phyloP scores from a whole-genome alignment of 2,113 vertebrate species.

The Manacus vitellinus region DNA sequence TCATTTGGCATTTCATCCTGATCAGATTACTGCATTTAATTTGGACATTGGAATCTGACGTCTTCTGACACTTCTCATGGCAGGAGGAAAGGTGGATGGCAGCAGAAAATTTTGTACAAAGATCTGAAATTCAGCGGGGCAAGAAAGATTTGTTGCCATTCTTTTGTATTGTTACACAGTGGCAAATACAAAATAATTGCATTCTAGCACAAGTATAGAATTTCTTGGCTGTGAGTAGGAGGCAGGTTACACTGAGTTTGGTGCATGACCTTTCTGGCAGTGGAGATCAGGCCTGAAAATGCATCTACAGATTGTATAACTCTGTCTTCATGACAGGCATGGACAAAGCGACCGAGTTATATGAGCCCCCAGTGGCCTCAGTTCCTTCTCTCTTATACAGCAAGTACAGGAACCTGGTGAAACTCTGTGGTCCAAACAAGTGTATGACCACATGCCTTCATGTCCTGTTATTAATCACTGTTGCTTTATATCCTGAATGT shows the following conservation, averaged over 20 bases:
- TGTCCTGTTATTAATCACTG: neutral
- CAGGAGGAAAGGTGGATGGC: neutral
- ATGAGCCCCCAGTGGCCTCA: neutral
- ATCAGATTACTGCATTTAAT: conserved; percentile 66
- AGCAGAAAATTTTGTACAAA: neutral
- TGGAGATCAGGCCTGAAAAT: neutral
- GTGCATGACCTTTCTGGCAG: neutral
- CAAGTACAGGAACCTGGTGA: neutral
- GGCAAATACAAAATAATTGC: neutral
- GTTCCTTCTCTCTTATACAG: neutral
- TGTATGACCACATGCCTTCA: neutral
- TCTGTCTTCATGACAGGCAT: neutral
- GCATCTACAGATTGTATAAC: neutral
- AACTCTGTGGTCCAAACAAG: neutral
- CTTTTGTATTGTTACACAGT: neutral
- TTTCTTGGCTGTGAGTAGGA: neutral
- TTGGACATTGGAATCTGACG: neutral
- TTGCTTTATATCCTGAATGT: neutral
- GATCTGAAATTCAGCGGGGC: neutral
- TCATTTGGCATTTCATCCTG: conserved; percentile 64
- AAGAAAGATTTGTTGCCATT: neutral
- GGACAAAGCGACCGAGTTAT: neutral
- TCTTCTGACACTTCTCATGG: conserved; percentile 33
- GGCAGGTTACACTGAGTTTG: neutral
- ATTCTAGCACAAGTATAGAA: neutral